Base-by-base conservation (phyloP, 1,140 invertebrate species). In the Ostrea edulis region DNA sequence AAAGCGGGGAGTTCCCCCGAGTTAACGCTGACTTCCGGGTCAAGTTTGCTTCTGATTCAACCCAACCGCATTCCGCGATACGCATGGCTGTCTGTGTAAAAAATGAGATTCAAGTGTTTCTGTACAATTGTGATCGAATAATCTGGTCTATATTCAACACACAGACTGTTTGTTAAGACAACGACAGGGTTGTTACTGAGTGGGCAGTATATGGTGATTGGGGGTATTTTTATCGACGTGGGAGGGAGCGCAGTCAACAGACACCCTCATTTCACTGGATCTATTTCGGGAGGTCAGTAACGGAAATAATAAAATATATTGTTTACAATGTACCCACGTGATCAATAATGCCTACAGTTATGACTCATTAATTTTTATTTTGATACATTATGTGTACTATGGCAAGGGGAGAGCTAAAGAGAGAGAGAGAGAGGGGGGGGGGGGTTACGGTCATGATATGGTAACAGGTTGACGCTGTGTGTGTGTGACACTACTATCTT, bases 31-130 rank as follows among this genome's bases (percentile, higher is more conserved):
- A 35, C 68, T 77, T 77, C 68, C 68, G 68, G 68, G 68, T 77
- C 68, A 77, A 14, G 58, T 14, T n/a, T 14, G 58, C 14, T 17
- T 35, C 68, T 77, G 68, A 77, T 77, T 77, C 68, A 77, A 22
- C 25, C 29, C 68, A n/a, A 77, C 22, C 68, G 68, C 68, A 77
- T 77, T 77, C 68, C 68, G 9, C 29, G 68, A 77, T 77, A 77
- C 68, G 68, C 68, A 77, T 77, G 68, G 68, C 35, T 77, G 68
- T 77, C 11, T 77, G 68, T 77, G 11, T 29, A 25, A 35, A 62
- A 55, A 68, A 77, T 35, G 25, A 77, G 29, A 77, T 11, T 35
- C 22, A 29, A 12, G 12, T 77, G 68, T 77, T 77, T 35, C 35
- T 29, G 29, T 29, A 29, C 12, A 77, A 3, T 17, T 29, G 22